phyloP scores from a whole-genome alignment of 2,113 vertebrate species.

The Melanotaenia duboulayi region DNA sequence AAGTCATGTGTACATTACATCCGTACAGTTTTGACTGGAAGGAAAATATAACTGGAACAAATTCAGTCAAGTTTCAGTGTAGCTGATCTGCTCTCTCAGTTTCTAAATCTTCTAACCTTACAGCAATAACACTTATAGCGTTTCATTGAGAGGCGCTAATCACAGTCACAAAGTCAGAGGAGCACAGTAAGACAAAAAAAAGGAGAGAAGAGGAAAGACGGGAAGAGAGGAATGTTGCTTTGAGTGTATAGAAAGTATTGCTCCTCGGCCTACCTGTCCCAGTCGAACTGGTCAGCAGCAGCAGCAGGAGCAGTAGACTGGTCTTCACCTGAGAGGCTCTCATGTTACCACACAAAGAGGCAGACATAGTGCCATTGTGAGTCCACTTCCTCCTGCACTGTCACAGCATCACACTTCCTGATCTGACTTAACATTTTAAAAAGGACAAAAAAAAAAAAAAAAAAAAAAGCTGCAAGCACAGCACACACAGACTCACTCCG shows the following conservation, averaged over 20 bases:
- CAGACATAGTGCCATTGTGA: conserved; percentile 77
- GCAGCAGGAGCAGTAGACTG: conserved; percentile 60
- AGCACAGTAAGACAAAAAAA: background rate
- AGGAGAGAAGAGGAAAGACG: conserved; percentile 20
- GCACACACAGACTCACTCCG: conserved; percentile 80
- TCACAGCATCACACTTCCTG: conserved; percentile 88
- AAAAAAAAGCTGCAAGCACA: conserved; percentile 25
- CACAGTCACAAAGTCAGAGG: background rate
- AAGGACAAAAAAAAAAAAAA: conserved; percentile 9
- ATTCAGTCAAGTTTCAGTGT: background rate
- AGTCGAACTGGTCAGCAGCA: conserved; percentile 48
- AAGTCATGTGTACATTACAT: too few relatives aligned
- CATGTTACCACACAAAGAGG: conserved; percentile 55
- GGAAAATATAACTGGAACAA: background rate
- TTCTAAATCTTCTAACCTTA: too few relatives aligned
- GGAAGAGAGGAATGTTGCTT: background rate
- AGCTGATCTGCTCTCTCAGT: background rate
- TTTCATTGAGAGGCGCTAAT: background rate
- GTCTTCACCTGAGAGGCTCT: conserved; percentile 68
- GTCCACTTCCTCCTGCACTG: conserved; percentile 50
- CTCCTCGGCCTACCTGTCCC: conserved; percentile 76
- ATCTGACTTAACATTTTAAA: conserved; percentile 80
- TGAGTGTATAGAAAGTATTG: background rate
- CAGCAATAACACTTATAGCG: background rate
- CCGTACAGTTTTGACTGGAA: background rate